phyloP scores from a whole-genome alignment of 2,797 vertebrate species.

The Gila robusta region DNA sequence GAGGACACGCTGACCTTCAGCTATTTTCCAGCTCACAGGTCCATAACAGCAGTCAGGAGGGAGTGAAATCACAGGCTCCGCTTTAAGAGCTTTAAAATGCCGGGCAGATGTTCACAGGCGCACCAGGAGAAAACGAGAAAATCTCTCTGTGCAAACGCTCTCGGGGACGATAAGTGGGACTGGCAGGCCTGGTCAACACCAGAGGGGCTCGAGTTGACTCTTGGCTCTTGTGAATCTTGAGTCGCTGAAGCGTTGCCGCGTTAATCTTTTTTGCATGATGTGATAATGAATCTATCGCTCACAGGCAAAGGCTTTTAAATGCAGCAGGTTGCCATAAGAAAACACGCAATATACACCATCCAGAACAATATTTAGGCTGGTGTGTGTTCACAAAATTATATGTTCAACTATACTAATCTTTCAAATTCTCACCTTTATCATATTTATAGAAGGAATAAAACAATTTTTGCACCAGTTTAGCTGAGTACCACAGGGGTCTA shows the following conservation, averaged over 20 bases:
- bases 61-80: background rate
- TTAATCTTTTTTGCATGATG: constrained; percentile 55
- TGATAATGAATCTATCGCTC: constrained; percentile 50
- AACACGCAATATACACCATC: background rate
- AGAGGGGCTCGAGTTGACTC: constrained; percentile 24
- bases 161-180: constrained; percentile 6
- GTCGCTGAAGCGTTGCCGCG: constrained; percentile 19
- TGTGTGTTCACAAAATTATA: background rate
- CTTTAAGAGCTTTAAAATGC: constrained; percentile 13
- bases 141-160: background rate
- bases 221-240: constrained; percentile 23
- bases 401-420: background rate
- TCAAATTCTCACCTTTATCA: background rate
- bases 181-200: background rate
- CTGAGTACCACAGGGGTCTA: background rate
- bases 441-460: background rate
- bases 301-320: constrained; percentile 22
- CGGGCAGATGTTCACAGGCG: background rate
- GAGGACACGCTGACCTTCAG: constrained; percentile 20
- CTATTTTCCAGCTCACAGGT: constrained; percentile 34
- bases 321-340: constrained; percentile 8
- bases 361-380: background rate
- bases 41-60: background rate
- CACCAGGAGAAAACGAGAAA: background rate
- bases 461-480: background rate